Percentiles rank a stretch among this genome's conserved stretches.
Conservation (phyloP, 2,797 vertebrate species). For the Carapus acus region DNA sequence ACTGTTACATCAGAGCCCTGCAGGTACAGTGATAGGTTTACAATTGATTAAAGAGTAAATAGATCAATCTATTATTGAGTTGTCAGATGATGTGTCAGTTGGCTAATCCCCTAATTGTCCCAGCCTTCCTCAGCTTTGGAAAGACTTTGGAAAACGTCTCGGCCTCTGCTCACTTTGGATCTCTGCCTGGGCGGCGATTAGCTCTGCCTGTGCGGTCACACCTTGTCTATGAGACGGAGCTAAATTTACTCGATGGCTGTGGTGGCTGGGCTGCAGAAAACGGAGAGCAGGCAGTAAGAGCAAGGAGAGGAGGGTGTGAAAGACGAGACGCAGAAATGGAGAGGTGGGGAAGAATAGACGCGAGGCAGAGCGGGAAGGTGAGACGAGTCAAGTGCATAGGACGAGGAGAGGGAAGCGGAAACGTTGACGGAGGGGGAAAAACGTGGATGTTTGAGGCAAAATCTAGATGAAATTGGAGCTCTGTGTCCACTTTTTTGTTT, state of each 20-base stretch:
- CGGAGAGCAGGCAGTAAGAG: conserved; percentile 34
- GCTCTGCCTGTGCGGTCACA: conserved; percentile 15
- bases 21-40: no score
- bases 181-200: conserved; percentile 11
- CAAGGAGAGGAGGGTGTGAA: conserved; percentile 9
- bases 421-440: no score
- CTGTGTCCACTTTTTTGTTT: neutral
- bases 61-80: no score
- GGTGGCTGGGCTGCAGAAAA: conserved; percentile 33
- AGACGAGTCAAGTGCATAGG: neutral
- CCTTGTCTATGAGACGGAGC: conserved; percentile 36
- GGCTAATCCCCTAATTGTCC: no score
- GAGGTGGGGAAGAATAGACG: neutral
- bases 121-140: neutral
- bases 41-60: no score
- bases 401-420: neutral
- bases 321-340: neutral
- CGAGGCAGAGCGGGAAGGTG: neutral
- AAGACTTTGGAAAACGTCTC: neutral
- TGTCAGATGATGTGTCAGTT: no score
- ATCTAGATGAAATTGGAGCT: neutral
- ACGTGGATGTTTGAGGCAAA: neutral
- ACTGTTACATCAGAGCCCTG: no score
- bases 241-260: conserved; percentile 13
- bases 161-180: neutral